phyloP scores from a whole-genome alignment of 2,797 vertebrate genomes.

The Eulemur mongoz region DNA sequence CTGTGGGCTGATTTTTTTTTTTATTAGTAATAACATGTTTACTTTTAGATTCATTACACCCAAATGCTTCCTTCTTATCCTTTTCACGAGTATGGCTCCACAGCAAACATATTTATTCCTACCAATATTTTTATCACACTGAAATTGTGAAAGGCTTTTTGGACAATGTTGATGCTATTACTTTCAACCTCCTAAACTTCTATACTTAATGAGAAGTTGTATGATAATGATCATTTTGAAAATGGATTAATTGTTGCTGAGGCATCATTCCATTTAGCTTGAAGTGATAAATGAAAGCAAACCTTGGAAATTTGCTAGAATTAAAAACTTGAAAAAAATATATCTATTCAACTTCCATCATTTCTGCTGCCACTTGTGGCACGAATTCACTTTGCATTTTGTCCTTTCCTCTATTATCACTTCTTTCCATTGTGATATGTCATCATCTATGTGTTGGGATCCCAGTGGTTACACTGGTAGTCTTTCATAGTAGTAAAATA shows the following conservation, averaged over 20 bases:
- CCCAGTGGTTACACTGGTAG: neutral
- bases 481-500: neutral
- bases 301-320: neutral
- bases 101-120: neutral
- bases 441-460: neutral
- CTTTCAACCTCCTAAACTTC: neutral
- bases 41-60: neutral
- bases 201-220: neutral
- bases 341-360: neutral
- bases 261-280: neutral
- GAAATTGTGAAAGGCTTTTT: neutral
- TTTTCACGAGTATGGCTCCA: neutral
- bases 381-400: slow-evolving; percentile 26
- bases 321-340: slow-evolving; percentile 11
- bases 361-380: slow-evolving; percentile 39
- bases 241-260: neutral
- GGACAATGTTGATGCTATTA: neutral
- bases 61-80: neutral
- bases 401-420: neutral
- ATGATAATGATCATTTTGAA: neutral
- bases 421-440: neutral
- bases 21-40: neutral
- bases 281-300: neutral
- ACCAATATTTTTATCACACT: neutral
- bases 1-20: too few species aligned